These are phyloP conservation scores for Clivina fossor DNA, from an alignment of 2,888 invertebrate species.

Conservation along the genomic window DNA sequence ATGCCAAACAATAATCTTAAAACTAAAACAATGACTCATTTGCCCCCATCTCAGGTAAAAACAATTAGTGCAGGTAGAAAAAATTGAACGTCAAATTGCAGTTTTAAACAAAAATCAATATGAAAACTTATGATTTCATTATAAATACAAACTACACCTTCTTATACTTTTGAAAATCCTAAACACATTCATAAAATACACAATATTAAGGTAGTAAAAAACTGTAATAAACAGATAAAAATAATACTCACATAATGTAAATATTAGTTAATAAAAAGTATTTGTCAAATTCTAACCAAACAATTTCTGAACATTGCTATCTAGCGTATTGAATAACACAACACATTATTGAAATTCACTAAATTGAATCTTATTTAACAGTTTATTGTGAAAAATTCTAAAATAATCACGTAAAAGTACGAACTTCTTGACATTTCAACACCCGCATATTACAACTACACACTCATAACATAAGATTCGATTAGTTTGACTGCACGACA, in stretches of 20 bases:
- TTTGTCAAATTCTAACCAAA: conserved; percentile 21
- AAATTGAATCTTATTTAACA: conserved; percentile 12
- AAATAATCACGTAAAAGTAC: conserved; percentile 2
- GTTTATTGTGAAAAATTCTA: conserved; percentile 15
- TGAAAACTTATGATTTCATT: no score
- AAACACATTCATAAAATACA: no score
- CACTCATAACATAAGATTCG: conserved; percentile 12
- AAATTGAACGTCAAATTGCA: neutral
- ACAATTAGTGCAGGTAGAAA: neutral
- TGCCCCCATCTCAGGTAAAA: neutral
- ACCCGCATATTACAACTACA: conserved; percentile 14
- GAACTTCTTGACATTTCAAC: conserved; percentile 19
- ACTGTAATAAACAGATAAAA: no score
- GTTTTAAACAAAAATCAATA: conserved; percentile 1
- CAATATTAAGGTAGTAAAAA: no score
- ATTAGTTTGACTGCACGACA: conserved; percentile 18
- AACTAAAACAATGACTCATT: neutral
- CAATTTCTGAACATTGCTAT: conserved; percentile 9
- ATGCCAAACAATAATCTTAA: neutral
- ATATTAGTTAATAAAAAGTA: conserved; percentile 12
- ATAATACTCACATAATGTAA: conserved; percentile 21
- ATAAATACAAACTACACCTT: no score
- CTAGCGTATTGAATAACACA: neutral
- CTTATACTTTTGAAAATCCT: no score
- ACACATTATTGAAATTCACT: conserved; percentile 19